Evolutionary conservation across 1,140 invertebrate genomes (phyloP).

Genomic region (Drosophila sp.): DNA sequence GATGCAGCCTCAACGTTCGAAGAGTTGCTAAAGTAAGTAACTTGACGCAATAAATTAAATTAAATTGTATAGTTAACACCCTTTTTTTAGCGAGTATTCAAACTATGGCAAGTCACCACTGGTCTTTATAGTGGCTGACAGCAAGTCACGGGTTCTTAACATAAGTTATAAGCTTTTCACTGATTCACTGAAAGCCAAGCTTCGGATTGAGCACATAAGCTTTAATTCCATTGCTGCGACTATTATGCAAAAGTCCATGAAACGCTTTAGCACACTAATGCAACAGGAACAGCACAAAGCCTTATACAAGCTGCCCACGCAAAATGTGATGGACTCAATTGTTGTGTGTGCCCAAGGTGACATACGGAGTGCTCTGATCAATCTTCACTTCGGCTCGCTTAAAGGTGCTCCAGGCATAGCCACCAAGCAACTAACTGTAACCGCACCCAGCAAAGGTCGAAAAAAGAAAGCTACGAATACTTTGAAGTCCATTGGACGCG

Average conservation of each 20-base stretch:
- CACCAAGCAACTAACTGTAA: conserved; percentile 46
- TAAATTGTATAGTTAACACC: not conserved
- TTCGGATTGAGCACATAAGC: conserved; percentile 88
- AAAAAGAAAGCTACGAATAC: conserved; percentile 71
- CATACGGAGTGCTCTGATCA: conserved; percentile 89
- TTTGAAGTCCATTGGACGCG: conserved; percentile 86
- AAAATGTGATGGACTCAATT: conserved; percentile 88
- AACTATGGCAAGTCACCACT: conserved; percentile 88
- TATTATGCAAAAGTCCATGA: conserved; percentile 88
- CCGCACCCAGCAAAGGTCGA: conserved; percentile 45
- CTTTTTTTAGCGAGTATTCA: conserved; percentile 86
- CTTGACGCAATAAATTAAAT: not conserved
- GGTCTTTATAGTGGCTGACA: conserved; percentile 90
- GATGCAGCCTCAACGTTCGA: conserved; percentile 87
- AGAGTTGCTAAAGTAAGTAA: conserved; percentile 87
- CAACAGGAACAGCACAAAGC: conserved; percentile 75
- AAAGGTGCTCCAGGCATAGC: conserved; percentile 86
- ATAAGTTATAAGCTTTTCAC: conserved; percentile 88
- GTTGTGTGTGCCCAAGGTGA: conserved; percentile 89
- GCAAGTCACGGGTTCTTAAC: conserved; percentile 86
- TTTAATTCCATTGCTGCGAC: conserved; percentile 88
- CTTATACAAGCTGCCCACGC: conserved; percentile 86
- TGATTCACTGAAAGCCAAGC: conserved; percentile 86
- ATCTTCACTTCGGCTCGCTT: conserved; percentile 89
- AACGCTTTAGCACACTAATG: conserved; percentile 87